Evolutionary conservation across 2,888 invertebrate genomes (phyloP), one percentile per base, ranked within the genome.

Genomic region (Clunio marinus): DNA sequence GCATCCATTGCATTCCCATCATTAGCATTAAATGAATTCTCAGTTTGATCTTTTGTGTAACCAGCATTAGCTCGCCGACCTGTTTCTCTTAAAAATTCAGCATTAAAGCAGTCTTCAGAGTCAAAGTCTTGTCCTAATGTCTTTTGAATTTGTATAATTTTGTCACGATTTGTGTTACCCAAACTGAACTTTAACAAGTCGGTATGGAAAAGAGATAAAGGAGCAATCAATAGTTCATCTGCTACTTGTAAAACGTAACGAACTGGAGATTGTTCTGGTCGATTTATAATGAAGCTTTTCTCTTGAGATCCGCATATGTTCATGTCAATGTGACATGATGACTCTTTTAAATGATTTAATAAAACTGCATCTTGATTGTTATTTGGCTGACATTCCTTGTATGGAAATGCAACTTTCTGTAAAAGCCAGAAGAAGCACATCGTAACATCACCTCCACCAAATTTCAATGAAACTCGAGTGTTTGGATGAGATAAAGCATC

Each of bases 81-180:
- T 0, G 93, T 96, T 81, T 96, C 96, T 71, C 92, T 83, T 10
- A 96, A 80, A 75, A 93, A 96, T 75, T 91, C 90, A 13, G 93
- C 93, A 81, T 96, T 96, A 75, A 93, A 93, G 1, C 94, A 94
- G 80, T 96, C 96, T 77, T 94, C 93, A 0, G 94, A 88, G 75
- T 96, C 94, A 71, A 84, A 82, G 2, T 83, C 80, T 70, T 83
- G 81, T 2, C 93, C 88, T 60, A 82, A 80, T 51, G 85, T 77
- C 72, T 83, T 86, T 74, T 92, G 92, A 10, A 87, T 86, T 72
- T 88, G 87, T 1, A 88, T 86, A 27, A 81, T 80, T 76, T 93
- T 91, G 0, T 80, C 76, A 68, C 74, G 75, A 0, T 92, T 92
- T 0, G 94, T 94, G 15, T 95, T 87, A 74, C 89, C 90, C 22